Percentiles rank a stretch among this genome's conserved stretches.
Evolutionary conservation across 2,113 vertebrate genomes (phyloP).

Genomic region (Hippolais icterina): DNA sequence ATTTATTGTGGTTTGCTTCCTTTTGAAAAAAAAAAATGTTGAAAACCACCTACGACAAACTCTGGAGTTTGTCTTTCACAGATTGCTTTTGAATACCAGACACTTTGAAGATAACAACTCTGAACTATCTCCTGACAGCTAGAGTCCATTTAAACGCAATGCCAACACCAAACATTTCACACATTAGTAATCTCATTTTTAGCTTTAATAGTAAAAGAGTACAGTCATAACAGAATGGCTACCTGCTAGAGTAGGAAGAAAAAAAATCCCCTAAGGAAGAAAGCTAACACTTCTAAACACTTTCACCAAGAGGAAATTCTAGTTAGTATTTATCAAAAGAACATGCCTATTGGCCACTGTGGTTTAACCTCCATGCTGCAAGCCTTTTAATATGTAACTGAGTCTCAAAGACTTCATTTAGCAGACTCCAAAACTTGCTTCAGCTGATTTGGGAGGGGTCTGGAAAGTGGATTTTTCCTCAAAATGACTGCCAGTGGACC

Average conservation of each 20-base stretch:
- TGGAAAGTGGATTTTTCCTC: neutral
- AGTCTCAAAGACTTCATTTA: neutral
- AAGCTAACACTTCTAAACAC: neutral
- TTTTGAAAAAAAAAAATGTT: neutral
- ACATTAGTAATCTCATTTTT: neutral
- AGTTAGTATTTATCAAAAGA: neutral
- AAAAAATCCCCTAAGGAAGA: neutral
- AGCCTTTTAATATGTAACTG: neutral
- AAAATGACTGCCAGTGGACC: neutral
- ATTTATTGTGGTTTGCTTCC: neutral
- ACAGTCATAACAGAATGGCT: neutral
- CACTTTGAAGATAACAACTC: neutral
- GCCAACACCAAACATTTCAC: neutral
- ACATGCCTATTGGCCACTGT: neutral
- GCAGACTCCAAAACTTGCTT: neutral
- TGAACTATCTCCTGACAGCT: neutral
- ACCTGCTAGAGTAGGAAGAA: neutral
- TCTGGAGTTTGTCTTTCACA: neutral
- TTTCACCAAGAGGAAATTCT: neutral
- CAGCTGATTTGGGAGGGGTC: neutral
- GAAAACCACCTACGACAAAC: neutral
- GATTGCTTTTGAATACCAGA: neutral
- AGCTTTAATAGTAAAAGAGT: neutral
- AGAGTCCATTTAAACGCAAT: neutral
- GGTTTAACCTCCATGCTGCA: neutral